Percentiles rank a stretch among this genome's conserved stretches.
Conservation (phyloP, 2,888 invertebrate species). For the Callinectes sapidus region DNA sequence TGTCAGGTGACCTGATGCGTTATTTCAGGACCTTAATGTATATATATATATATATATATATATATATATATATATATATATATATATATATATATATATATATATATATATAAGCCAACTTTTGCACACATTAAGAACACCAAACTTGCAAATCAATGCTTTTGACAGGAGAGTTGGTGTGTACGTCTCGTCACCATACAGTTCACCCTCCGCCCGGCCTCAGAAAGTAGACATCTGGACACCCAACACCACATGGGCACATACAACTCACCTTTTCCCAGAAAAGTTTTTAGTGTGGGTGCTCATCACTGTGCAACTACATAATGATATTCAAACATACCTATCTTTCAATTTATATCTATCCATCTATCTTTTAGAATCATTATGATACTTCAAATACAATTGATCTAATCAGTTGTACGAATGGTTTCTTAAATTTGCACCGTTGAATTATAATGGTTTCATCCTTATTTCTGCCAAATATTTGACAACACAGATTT, state of each 20-base stretch:
- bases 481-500: neutral
- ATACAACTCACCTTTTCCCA: neutral
- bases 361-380: neutral
- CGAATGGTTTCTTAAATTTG: neutral
- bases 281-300: conserved; percentile 3
- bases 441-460: neutral
- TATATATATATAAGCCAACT: no score
- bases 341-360: neutral
- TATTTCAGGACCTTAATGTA: neutral
- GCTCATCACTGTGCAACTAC: neutral
- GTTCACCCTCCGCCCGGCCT: neutral
- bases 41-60: no score
- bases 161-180: neutral
- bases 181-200: neutral
- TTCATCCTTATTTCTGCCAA: neutral
- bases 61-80: no score
- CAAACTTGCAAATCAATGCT: neutral
- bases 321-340: neutral
- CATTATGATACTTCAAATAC: neutral
- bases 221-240: conserved; percentile 1
- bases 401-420: neutral
- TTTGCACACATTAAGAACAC: neutral
- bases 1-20: neutral
- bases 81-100: no score
- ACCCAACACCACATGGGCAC: neutral